Evolutionary conservation across 2,888 invertebrate genomes (phyloP).

Genomic region (Hemicrepidius hirtus): DNA sequence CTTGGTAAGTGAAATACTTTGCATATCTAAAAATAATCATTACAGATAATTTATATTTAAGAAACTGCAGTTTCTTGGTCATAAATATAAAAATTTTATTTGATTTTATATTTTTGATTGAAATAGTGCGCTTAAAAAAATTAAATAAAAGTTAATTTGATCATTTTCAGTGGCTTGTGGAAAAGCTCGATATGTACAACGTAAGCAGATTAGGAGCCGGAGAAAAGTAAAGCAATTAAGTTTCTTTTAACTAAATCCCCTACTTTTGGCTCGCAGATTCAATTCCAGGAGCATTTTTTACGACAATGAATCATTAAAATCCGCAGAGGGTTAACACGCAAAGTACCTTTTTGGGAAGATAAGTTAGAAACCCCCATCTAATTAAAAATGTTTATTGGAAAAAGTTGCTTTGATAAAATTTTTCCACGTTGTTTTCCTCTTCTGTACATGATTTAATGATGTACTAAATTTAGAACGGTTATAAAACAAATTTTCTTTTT

Average conservation of each 20-base stretch:
- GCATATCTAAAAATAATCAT: too few species aligned
- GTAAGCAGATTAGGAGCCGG: slow-evolving; percentile 4
- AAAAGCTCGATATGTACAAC: slow-evolving; percentile 8
- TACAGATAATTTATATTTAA: too few species aligned
- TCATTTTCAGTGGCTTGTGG: neutral
- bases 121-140: too few species aligned
- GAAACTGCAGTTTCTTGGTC: too few species aligned
- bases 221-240: slow-evolving; percentile 5
- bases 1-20: too few species aligned
- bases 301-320: slow-evolving; percentile 13
- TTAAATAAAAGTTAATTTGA: too few species aligned
- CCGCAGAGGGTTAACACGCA: neutral
- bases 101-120: too few species aligned
- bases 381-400: neutral
- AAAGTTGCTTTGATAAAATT: neutral
- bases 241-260: neutral
- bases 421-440: too few species aligned
- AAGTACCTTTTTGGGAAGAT: neutral
- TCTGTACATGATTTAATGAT: too few species aligned
- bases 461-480: too few species aligned
- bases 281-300: slow-evolving; percentile 10
- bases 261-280: slow-evolving; percentile 5
- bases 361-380: neutral
- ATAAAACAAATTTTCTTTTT: too few species aligned
- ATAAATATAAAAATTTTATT: too few species aligned